Evolutionary conservation across 1,140 invertebrate species (phyloP).

Genomic region (Caenorhabditis brenneri): DNA sequence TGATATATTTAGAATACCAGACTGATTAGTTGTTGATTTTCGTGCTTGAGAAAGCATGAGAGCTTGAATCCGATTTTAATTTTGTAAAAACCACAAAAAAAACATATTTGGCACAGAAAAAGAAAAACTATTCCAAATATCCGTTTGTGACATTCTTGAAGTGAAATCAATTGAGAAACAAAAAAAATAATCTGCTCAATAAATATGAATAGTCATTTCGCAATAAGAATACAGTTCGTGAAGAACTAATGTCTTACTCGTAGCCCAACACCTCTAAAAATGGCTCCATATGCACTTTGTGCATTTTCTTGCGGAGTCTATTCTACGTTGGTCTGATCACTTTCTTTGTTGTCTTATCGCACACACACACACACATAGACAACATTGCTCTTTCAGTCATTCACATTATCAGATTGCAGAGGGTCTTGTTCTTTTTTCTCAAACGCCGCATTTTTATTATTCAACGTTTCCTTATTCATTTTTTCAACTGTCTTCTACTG

Average conservation of each 20-base stretch:
- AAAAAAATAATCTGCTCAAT: background rate
- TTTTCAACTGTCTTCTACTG: background rate
- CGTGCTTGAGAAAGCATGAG: no score
- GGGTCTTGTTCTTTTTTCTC: background rate
- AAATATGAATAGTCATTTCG: background rate
- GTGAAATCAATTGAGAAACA: no score
- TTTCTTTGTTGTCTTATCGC: conserved; percentile 16
- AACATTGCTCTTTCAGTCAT: background rate
- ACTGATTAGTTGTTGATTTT: no score
- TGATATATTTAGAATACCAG: no score
- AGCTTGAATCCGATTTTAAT: no score
- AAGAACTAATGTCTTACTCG: background rate
- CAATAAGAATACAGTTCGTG: background rate
- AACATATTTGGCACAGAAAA: no score
- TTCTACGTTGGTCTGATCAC: conserved; percentile 24
- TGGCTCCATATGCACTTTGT: background rate
- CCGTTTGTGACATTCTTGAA: no score
- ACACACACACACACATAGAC: background rate
- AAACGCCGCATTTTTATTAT: background rate
- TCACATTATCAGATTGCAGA: background rate
- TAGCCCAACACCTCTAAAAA: background rate
- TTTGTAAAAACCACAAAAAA: no score
- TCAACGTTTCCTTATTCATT: background rate
- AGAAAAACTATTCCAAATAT: no score
- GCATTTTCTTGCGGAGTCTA: background rate